Percentiles rank a stretch among this genome's conserved stretches.
Conservation (phyloP, 2,113 vertebrate species). For the Macaca fascicularis region T2T-MFA8v1.1 NC_088392.1:77339001-77339500, state of each 20-base stretch:
- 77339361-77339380: not conserved
- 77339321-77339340: not conserved
- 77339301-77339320: not conserved
- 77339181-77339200: not conserved
- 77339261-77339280: not conserved
- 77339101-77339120: not conserved
- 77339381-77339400: not conserved
- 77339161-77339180: not conserved
- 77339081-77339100: not conserved
- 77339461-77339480: not conserved
- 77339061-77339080: conserved; percentile 4
- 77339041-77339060: not conserved
- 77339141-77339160: not conserved
- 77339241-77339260: not conserved
- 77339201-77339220: not conserved
- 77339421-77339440: not conserved
- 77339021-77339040: not conserved
- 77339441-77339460: not conserved
- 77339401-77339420: not conserved
- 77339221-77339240: not conserved
- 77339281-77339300: not conserved
- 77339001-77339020: not conserved
- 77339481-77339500: not conserved
- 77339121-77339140: not conserved
- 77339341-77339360: not conserved